Evolutionary conservation across 2,888 invertebrate species (phyloP), one percentile per base, ranked within the genome.

Genomic region (Standfussiana lucernea): DNA sequence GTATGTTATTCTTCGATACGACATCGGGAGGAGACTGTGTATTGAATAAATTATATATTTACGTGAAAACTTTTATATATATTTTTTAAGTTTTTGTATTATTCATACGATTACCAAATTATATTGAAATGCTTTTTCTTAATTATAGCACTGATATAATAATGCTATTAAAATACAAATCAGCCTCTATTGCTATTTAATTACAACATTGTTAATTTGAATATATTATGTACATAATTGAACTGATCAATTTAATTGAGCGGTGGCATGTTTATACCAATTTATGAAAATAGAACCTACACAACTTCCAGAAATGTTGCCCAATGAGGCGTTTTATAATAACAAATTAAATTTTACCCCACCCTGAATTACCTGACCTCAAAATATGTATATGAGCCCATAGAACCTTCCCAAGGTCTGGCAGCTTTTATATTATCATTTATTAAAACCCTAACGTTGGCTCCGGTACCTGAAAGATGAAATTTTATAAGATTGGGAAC

Each of bases 21-120:
- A 85, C 87, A 90, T n/a, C n/a, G n/a, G 88, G 88, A 89, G 88
- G 73, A 77, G 78, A 79, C 70, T 83, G 76, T 82, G 79, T 83
- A 86, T 87, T 90, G 89, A 90, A 91, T 89, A 89, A 86, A 89
- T 90, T 88, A 90, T 86, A 62, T 80, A 28, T 77, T 83, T 77
- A 79, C 45, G 53, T 37, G 37, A 53, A 69, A 40, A 13, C 21
- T 40, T 53, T 65, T 72, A 13, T 78, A 62, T 13, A 68, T 61
- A 40, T 6, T 64, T 59, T 56, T 40, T 50, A 15, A 10, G 11
- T n/a, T 59, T 32, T n/a, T 32, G 24, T 24, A 42, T 24, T 50
- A 53, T n/a, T 15, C 24, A 37, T 37, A 8, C 15, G 40, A n/a
- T 40, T 40, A n/a, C 3, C 64, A 40, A 40, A 64, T n/a, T 35